Percentiles rank a stretch among this genome's conserved stretches.
phyloP scores from a whole-genome alignment of 2,888 invertebrate genomes.

The Pachymerium ferrugineum region DNA sequence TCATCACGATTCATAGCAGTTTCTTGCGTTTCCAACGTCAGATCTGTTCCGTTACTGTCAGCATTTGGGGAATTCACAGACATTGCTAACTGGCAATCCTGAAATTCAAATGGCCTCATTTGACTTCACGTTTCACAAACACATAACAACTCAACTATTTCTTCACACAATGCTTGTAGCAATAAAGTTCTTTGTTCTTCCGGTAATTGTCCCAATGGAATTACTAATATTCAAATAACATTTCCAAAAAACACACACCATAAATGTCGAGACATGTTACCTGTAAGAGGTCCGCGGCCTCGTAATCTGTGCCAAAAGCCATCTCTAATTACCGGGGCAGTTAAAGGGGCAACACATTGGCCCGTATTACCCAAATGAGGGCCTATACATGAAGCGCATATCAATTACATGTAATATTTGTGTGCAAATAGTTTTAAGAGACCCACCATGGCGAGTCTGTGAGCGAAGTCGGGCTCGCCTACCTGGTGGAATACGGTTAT shows the following conservation, averaged over 20 bases:
- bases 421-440: neutral
- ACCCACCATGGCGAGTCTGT: neutral
- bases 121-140: no score
- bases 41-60: no score
- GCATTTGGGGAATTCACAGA: neutral
- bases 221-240: no score
- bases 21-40: no score
- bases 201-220: neutral
- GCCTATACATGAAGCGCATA: neutral
- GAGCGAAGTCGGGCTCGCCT: neutral
- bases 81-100: neutral
- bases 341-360: neutral
- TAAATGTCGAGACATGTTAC: neutral
- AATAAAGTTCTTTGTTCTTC: neutral
- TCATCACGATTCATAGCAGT: neutral
- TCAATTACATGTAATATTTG: neutral
- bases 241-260: no score
- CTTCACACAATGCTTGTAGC: neutral
- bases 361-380: neutral
- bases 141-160: neutral
- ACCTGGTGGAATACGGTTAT: neutral
- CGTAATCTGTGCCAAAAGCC: neutral
- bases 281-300: neutral
- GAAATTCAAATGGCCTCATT: no score
- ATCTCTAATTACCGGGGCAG: neutral